Evolutionary conservation across 2,797 vertebrate species (phyloP).

Genomic region (Sciurus carolinensis): DNA sequence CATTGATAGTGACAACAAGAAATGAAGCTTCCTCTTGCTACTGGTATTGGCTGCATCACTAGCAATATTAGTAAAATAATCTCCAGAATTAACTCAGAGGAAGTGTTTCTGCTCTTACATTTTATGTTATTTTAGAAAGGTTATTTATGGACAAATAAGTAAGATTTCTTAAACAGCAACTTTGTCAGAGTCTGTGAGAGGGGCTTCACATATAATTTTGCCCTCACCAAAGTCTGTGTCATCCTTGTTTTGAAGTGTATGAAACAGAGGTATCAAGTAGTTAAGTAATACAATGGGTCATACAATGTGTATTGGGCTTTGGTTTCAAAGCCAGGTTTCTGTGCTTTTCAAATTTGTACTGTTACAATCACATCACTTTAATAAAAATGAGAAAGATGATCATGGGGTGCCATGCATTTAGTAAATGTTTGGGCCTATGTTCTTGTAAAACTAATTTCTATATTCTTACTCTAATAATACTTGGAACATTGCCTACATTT

Average conservation of each 20-base stretch:
- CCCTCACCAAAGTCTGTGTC: background rate
- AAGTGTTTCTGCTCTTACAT: conserved; percentile 24
- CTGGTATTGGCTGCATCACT: background rate
- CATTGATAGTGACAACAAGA: background rate
- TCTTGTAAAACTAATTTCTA: conserved; percentile 38
- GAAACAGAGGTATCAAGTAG: background rate
- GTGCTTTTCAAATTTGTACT: background rate
- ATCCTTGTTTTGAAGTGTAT: background rate
- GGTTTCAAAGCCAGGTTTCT: background rate
- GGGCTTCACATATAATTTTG: background rate
- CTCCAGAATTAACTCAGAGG: background rate
- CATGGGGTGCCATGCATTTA: background rate
- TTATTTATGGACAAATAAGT: background rate
- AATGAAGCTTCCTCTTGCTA: background rate
- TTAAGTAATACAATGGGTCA: background rate
- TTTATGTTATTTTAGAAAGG: background rate
- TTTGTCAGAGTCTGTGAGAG: background rate
- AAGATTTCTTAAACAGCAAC: background rate
- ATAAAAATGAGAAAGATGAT: conserved; percentile 13
- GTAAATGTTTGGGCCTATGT: background rate
- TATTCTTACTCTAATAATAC: background rate
- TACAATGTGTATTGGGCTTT: background rate
- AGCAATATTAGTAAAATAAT: conserved; percentile 16
- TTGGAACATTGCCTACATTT: background rate
- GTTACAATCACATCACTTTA: background rate